Conservation (phyloP, 2,113 vertebrate species). For the Pseudonaja textilis region DNA sequence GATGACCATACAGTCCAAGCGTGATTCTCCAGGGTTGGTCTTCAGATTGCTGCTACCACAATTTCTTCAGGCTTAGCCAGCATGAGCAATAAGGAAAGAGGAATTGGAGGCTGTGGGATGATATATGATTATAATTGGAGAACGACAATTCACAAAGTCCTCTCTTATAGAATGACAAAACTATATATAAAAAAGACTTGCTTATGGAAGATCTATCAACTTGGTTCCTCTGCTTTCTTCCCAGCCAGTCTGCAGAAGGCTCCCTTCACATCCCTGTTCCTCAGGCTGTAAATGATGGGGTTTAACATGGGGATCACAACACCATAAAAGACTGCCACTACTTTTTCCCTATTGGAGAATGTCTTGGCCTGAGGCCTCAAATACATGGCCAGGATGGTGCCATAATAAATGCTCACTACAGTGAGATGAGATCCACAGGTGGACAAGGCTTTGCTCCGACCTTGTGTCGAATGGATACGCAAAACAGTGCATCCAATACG, state of each 20-base stretch:
- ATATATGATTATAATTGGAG: too few species aligned
- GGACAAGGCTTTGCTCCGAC: constrained; percentile 26
- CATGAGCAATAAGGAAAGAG: not conserved
- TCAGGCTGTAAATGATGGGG: constrained; percentile 10
- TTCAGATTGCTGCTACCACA: not conserved
- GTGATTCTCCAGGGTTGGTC: too few species aligned
- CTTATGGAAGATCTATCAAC: not conserved
- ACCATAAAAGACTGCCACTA: constrained; percentile 26
- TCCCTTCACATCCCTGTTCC: constrained; percentile 11
- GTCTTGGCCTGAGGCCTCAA: constrained; percentile 13
- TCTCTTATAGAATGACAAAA: too few species aligned
- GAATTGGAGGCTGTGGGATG: fast-evolving
- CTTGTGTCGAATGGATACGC: not conserved
- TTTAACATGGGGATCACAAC: constrained; percentile 36
- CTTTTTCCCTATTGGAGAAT: constrained; percentile 14
- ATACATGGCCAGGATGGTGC: constrained; percentile 27
- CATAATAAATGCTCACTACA: constrained; percentile 33
- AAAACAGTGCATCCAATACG: constrained; percentile 13
- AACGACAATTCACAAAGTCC: too few species aligned
- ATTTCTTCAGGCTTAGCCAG: not conserved
- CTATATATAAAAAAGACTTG: not conserved
- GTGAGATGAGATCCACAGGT: constrained; percentile 37
- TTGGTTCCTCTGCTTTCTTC: not conserved
- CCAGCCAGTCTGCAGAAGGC: not conserved
- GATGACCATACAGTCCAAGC: too few species aligned